Conservation (phyloP, 2,113 vertebrate genomes). For the Labeo catla region DNA sequence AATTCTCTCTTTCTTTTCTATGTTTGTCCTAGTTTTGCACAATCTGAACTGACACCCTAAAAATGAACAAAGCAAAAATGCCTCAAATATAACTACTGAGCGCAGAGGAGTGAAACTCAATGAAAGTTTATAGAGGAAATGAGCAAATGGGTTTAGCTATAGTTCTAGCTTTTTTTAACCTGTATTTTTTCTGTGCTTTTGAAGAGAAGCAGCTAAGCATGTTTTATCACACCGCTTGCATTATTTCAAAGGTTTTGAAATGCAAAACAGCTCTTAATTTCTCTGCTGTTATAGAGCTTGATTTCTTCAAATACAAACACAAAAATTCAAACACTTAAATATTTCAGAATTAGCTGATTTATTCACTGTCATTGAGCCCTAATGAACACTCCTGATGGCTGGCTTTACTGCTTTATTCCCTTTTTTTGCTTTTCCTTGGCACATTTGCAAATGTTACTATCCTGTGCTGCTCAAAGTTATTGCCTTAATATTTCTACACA, state of each 20-base stretch:
- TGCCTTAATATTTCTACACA: constrained; percentile 32
- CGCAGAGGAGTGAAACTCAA: constrained; percentile 70
- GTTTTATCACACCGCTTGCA: neutral
- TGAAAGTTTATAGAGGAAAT: constrained; percentile 62
- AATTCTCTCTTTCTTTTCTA: constrained; percentile 55
- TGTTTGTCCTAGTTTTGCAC: constrained; percentile 77
- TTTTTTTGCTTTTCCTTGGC: neutral
- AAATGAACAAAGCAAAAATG: constrained; percentile 80
- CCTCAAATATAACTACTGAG: constrained; percentile 84
- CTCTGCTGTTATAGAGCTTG: constrained; percentile 32
- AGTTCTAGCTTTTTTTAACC: constrained; percentile 50
- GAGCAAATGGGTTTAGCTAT: constrained; percentile 71
- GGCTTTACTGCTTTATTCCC: neutral
- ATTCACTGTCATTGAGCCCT: neutral
- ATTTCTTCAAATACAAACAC: neutral
- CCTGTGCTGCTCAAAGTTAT: constrained; percentile 25
- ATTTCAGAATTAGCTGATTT: neutral
- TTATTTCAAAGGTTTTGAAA: constrained; percentile 2
- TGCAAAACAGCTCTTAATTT: neutral
- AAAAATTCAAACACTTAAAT: neutral
- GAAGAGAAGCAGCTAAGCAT: constrained; percentile 25
- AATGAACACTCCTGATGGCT: neutral
- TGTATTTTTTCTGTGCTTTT: constrained; percentile 29
- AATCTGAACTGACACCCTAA: constrained; percentile 74
- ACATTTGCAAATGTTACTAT: neutral